phyloP scores from a whole-genome alignment of 2,888 invertebrate species.

The Drosophila fulvimacula region DNA sequence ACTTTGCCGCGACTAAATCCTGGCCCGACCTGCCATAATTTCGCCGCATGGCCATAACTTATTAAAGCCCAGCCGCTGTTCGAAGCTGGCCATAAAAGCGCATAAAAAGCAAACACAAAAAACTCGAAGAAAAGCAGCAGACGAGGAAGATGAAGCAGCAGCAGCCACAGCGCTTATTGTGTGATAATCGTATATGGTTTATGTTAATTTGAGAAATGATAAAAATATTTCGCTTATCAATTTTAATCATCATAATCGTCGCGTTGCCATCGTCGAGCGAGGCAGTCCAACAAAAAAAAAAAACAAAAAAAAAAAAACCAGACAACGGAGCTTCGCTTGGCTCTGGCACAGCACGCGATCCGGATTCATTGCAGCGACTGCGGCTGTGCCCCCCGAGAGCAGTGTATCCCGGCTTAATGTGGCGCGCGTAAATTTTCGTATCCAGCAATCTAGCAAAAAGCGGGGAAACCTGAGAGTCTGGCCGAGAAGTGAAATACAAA shows the following conservation, averaged over 20 bases:
- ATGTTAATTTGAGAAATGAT: slow-evolving; percentile 81
- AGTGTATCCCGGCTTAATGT: slow-evolving; percentile 55
- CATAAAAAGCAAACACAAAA: slow-evolving; percentile 71
- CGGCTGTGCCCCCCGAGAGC: slow-evolving; percentile 21
- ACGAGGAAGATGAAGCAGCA: slow-evolving; percentile 1
- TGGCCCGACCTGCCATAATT: slow-evolving; percentile 65
- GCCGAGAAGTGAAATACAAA: slow-evolving; percentile 68
- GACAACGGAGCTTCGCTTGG: slow-evolving; percentile 25
- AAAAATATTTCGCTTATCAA: slow-evolving; percentile 83
- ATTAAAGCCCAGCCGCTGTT: slow-evolving; percentile 30
- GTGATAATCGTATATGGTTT: slow-evolving; percentile 78
- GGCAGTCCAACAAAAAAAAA: no score
- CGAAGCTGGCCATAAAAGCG: slow-evolving; percentile 68
- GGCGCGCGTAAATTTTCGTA: slow-evolving; percentile 65
- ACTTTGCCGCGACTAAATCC: slow-evolving; percentile 69
- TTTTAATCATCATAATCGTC: slow-evolving; percentile 80
- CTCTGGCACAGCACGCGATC: slow-evolving; percentile 75
- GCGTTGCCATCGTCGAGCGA: slow-evolving; percentile 70
- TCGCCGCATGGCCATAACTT: slow-evolving; percentile 69
- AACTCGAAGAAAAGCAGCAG: slow-evolving; percentile 30
- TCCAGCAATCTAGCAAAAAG: slow-evolving; percentile 37
- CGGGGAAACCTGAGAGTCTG: slow-evolving; percentile 66
- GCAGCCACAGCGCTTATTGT: slow-evolving; percentile 63
- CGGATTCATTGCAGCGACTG: slow-evolving; percentile 40
- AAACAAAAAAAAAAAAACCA: neutral